These are phyloP conservation scores for Hypothenemus hampei DNA, from an alignment of 1,140 invertebrate genomes.

Conservation along the genomic window DNA sequence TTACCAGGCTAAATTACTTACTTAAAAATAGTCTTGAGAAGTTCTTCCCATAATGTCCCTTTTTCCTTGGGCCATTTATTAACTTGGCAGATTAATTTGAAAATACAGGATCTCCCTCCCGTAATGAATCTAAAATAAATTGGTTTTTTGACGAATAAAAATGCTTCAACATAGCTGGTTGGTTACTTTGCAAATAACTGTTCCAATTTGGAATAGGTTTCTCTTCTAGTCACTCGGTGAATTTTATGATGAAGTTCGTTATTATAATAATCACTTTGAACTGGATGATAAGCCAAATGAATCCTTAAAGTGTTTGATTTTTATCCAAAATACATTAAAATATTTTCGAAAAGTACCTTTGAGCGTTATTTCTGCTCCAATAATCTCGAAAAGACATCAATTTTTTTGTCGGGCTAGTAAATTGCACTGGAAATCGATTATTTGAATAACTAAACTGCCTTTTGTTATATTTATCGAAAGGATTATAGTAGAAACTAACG, in stretches of 20 bases:
- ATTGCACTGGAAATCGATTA: too few relatives aligned
- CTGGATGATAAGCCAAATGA: not conserved
- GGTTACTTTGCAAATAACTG: not conserved
- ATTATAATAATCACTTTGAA: not conserved
- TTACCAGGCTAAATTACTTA: slow-evolving; percentile 35
- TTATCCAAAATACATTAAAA: not conserved
- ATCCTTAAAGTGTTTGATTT: not conserved
- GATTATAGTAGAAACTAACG: too few relatives aligned
- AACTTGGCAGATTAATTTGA: slow-evolving; percentile 52
- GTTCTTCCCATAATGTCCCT: slow-evolving; percentile 50
- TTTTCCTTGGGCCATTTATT: slow-evolving; percentile 32
- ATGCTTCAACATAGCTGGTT: not conserved
- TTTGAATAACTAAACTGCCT: too few relatives aligned
- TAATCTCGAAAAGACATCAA: too few relatives aligned
- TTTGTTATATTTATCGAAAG: too few relatives aligned
- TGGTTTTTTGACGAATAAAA: not conserved
- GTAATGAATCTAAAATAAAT: slow-evolving; percentile 18
- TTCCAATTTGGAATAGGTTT: too few relatives aligned
- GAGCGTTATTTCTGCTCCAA: too few relatives aligned
- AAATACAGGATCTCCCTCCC: slow-evolving; percentile 49
- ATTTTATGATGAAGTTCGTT: not conserved
- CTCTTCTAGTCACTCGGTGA: not conserved
- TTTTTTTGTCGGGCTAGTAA: too few relatives aligned
- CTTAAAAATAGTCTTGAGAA: slow-evolving; percentile 52
- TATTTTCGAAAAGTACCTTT: too few relatives aligned